These are phyloP conservation scores for Hermetia illucens DNA, from an alignment of 1,140 invertebrate genomes.

Conservation along the genomic window DNA sequence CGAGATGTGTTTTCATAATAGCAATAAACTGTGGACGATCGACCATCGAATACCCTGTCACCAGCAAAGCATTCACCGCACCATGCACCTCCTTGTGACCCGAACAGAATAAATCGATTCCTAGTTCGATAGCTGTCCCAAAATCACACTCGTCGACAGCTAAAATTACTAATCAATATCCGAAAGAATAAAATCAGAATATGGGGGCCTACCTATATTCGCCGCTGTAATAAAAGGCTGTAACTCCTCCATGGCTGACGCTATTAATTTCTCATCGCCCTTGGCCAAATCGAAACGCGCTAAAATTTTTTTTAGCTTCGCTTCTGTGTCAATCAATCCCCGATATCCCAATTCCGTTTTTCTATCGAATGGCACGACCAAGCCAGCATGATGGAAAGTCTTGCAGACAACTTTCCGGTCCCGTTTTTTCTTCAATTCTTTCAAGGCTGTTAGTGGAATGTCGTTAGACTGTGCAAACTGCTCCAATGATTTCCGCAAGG, in stretches of 20 bases:
- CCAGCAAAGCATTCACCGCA: slow-evolving; percentile 46
- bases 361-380: slow-evolving; percentile 76
- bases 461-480: slow-evolving; percentile 47
- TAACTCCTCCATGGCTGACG: slow-evolving; percentile 43
- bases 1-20: slow-evolving; percentile 57
- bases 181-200: background rate
- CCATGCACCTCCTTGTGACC: slow-evolving; percentile 54
- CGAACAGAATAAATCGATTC: slow-evolving; percentile 68
- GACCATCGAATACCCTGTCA: slow-evolving; percentile 64
- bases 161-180: slow-evolving; percentile 11
- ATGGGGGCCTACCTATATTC: slow-evolving; percentile 46
- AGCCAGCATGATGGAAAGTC: slow-evolving; percentile 72
- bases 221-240: slow-evolving; percentile 66
- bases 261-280: slow-evolving; percentile 41
- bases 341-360: slow-evolving; percentile 70
- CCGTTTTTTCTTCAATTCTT: slow-evolving; percentile 33
- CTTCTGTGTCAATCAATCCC: slow-evolving; percentile 53
- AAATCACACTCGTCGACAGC: slow-evolving; percentile 88
- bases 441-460: slow-evolving; percentile 26
- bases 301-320: slow-evolving; percentile 63
- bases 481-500: slow-evolving; percentile 45
- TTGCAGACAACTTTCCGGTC: slow-evolving; percentile 56
- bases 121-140: slow-evolving; percentile 75
- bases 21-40: slow-evolving; percentile 53
- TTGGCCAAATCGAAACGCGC: slow-evolving; percentile 40